These are phyloP conservation scores for Sylvilagus bachmani DNA, from an alignment of 2,113 vertebrate species.

Conservation along the genomic window DNA sequence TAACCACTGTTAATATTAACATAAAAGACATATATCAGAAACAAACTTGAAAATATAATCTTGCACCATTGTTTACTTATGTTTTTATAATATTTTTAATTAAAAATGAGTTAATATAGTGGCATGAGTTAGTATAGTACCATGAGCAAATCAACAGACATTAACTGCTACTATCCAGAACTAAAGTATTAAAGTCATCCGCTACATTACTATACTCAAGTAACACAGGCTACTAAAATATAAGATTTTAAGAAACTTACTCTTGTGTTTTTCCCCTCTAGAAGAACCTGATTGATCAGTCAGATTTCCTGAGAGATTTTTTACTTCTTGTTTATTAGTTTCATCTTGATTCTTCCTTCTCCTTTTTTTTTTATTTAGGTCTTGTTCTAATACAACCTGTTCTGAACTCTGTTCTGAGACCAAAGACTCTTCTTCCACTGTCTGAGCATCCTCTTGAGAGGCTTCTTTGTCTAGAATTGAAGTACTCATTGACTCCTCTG, in stretches of 20 bases:
- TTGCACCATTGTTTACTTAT: not conserved
- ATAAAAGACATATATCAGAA: not conserved
- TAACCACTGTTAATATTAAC: not conserved
- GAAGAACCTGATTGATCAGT: slow-evolving; percentile 25
- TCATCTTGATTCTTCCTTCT: slow-evolving; percentile 86
- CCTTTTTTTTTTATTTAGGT: slow-evolving; percentile 85
- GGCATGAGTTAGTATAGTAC: not conserved
- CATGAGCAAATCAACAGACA: not conserved
- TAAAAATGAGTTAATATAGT: not conserved
- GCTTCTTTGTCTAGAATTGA: slow-evolving; percentile 85
- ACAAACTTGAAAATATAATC: slow-evolving; percentile 20
- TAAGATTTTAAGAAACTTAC: slow-evolving; percentile 79
- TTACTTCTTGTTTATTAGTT: slow-evolving; percentile 65
- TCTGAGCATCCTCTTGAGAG: slow-evolving; percentile 82
- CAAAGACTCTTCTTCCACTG: slow-evolving; percentile 90
- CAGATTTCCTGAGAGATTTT: slow-evolving; percentile 69
- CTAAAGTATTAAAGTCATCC: not conserved
- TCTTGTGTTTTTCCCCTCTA: slow-evolving; percentile 74
- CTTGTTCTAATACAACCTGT: slow-evolving; percentile 73
- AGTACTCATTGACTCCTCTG: slow-evolving; percentile 72
- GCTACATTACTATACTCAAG: not conserved
- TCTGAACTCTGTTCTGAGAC: slow-evolving; percentile 77
- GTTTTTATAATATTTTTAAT: not conserved
- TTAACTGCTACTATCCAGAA: not conserved
- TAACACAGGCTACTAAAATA: not conserved